Evolutionary conservation across 2,888 invertebrate species (phyloP).

Genomic region (Apodemia mormo): DNA sequence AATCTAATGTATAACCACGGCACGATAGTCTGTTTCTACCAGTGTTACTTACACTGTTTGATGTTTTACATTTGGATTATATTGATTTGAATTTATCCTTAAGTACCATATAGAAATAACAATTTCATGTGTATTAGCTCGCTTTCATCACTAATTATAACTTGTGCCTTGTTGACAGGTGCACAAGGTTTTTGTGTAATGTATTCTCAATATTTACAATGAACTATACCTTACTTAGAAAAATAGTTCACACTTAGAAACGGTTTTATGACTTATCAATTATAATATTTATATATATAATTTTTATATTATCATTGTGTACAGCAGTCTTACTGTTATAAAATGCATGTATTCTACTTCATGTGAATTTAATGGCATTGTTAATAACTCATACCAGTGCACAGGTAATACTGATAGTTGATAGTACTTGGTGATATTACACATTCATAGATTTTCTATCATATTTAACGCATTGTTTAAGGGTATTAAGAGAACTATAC

Average conservation of each 20-base stretch:
- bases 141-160: conserved; percentile 12
- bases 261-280: conserved; percentile 24
- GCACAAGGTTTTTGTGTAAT: conserved; percentile 8
- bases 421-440: too few species aligned
- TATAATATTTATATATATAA: conserved; percentile 11
- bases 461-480: too few species aligned
- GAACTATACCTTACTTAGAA: conserved; percentile 19
- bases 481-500: too few species aligned
- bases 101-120: conserved; percentile 7
- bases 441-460: too few species aligned
- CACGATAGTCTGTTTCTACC: conserved; percentile 3
- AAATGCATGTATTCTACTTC: too few species aligned
- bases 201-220: conserved; percentile 15
- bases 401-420: too few species aligned
- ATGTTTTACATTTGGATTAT: not conserved
- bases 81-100: not conserved
- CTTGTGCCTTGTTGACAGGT: conserved; percentile 3
- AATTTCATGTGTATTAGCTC: not conserved
- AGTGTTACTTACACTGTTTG: not conserved
- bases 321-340: conserved; percentile 2
- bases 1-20: not conserved
- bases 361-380: too few species aligned
- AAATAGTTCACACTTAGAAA: conserved; percentile 21
- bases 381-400: too few species aligned
- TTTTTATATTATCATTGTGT: conserved; percentile 17